A percentile compares a stretch with the other conserved stretches of the same genome.
phyloP scores from a whole-genome alignment of 1,140 invertebrate genomes.

The Hycleus cichorii region DNA sequence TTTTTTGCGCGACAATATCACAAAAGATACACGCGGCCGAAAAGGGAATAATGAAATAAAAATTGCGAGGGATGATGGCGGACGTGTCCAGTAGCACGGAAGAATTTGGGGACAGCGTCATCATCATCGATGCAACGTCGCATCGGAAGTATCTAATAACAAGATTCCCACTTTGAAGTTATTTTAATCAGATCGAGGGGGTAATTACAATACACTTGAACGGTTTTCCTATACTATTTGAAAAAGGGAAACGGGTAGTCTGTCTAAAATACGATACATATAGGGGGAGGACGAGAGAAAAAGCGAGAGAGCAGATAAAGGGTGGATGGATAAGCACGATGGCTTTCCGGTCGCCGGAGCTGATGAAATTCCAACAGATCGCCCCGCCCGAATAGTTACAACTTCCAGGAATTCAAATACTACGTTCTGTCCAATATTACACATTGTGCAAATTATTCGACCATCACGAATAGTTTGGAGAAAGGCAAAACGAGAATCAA shows the following conservation, averaged over 20 bases:
- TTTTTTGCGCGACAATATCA: too few species aligned
- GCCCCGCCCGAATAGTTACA: conserved; percentile 40
- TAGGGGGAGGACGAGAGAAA: conserved; percentile 6
- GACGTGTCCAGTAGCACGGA: conserved; percentile 6
- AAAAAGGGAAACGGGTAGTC: not conserved
- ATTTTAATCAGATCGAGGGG: conserved; percentile 37
- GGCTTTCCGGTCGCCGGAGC: conserved; percentile 39
- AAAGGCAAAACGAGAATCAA: too few species aligned
- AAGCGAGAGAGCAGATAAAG: conserved; percentile 11
- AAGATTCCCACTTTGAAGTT: conserved; percentile 40
- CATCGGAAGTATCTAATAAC: conserved; percentile 35
- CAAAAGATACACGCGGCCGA: too few species aligned
- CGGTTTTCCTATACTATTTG: conserved; percentile 19
- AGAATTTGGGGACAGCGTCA: not conserved
- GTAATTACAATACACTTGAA: conserved; percentile 39
- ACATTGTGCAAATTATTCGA: conserved; percentile 35
- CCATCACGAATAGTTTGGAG: too few species aligned
- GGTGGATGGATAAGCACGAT: conserved; percentile 22
- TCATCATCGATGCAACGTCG: conserved; percentile 6
- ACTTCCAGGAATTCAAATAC: conserved; percentile 42
- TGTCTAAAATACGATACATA: not conserved
- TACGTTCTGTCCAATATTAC: conserved; percentile 32
- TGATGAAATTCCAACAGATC: conserved; percentile 41
- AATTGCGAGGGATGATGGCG: not conserved
- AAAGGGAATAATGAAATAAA: too few species aligned